Percentiles rank a stretch among this genome's conserved stretches.
These are phyloP conservation scores for Xiphias gladius DNA, from an alignment of 2,113 vertebrate genomes.

Conservation along the genomic window DNA sequence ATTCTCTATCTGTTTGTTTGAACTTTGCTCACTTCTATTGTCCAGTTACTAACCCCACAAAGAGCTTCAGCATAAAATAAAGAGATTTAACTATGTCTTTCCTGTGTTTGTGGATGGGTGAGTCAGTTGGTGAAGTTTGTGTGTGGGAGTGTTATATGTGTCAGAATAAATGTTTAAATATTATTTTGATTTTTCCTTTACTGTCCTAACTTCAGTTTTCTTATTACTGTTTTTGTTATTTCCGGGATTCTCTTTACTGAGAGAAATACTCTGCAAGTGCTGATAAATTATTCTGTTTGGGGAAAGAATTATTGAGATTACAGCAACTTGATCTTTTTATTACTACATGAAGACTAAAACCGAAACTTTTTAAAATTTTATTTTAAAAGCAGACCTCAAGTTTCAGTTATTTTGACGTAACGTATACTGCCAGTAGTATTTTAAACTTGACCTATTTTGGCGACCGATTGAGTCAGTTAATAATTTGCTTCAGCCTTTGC, in stretches of 20 bases:
- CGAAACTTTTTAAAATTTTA: neutral
- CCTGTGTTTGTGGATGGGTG: neutral
- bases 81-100: neutral
- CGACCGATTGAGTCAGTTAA: neutral
- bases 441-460: constrained; percentile 12
- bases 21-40: constrained; percentile 7
- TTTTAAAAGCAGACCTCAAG: constrained; percentile 4
- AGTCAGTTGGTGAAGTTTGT: neutral
- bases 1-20: neutral
- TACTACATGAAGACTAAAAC: neutral
- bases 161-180: constrained; percentile 16
- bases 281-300: constrained; percentile 23
- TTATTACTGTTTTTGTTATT: neutral
- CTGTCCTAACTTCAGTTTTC: neutral
- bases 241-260: neutral
- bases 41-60: neutral
- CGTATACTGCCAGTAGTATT: neutral
- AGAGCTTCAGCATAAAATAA: neutral
- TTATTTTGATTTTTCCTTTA: neutral
- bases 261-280: neutral
- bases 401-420: neutral
- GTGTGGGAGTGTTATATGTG: neutral
- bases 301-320: constrained; percentile 4
- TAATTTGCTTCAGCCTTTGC: constrained; percentile 8
- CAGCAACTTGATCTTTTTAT: constrained; percentile 14